Percentiles rank a stretch among this genome's conserved stretches.
These are phyloP conservation scores for Gouania willdenowi DNA, from an alignment of 2,797 vertebrate species.

Conservation along the genomic window DNA sequence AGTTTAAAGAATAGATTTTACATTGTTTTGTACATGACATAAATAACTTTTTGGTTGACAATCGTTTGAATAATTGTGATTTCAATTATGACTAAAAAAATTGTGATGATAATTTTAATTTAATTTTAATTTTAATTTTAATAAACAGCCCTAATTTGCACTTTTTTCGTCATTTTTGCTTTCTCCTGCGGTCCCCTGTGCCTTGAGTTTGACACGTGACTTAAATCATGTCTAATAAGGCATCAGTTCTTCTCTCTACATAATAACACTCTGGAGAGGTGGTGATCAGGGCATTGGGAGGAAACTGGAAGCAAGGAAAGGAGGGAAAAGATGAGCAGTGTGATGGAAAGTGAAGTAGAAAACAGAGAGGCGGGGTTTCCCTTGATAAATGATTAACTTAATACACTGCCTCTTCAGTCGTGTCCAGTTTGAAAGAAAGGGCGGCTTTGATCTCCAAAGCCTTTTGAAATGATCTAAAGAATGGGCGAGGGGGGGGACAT, in stretches of 20 bases:
- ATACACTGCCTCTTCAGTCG: constrained; percentile 29
- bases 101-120: too few species aligned
- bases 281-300: constrained; percentile 36
- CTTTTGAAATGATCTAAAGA: constrained; percentile 70
- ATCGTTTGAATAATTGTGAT: too few species aligned
- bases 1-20: too few species aligned
- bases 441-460: constrained; percentile 63
- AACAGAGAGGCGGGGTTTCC: constrained; percentile 5
- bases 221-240: constrained; percentile 36
- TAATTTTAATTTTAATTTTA: too few species aligned
- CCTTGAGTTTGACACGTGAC: too few species aligned
- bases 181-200: too few species aligned
- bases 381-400: constrained; percentile 71
- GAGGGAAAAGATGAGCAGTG: constrained; percentile 12
- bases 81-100: too few species aligned
- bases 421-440: constrained; percentile 59
- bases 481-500: constrained; percentile 26
- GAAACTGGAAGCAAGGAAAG: constrained; percentile 5
- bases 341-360: constrained; percentile 31
- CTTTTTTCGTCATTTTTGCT: too few species aligned
- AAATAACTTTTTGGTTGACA: too few species aligned
- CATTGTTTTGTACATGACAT: too few species aligned
- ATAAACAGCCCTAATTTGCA: too few species aligned
- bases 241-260: constrained; percentile 51
- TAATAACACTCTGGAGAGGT: constrained; percentile 44